Conservation (phyloP, 2,113 vertebrate species). For the Megaptera novaeangliae region DNA sequence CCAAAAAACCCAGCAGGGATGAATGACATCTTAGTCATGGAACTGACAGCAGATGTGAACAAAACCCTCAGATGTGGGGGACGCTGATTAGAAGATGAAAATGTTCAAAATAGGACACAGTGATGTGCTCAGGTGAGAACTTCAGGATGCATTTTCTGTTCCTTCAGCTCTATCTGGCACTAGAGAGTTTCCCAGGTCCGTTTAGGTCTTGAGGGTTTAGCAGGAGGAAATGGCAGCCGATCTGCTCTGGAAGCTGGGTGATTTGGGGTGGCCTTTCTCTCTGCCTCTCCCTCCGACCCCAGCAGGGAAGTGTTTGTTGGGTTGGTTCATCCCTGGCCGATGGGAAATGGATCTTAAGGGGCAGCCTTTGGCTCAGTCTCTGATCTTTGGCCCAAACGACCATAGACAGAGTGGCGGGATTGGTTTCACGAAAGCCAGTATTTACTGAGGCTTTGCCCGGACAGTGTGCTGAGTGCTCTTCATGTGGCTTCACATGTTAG, state of each 20-base stretch:
- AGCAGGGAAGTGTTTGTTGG: neutral
- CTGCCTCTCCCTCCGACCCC: neutral
- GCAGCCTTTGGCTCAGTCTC: neutral
- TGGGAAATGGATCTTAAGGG: neutral
- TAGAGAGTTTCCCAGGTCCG: too few relatives aligned
- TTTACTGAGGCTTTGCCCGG: neutral
- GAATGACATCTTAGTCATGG: neutral
- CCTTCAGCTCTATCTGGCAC: neutral
- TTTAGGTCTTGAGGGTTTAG: neutral
- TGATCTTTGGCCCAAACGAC: neutral
- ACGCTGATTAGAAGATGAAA: neutral
- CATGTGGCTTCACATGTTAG: accelerated
- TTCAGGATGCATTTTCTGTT: neutral
- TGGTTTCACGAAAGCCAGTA: neutral
- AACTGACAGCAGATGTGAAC: neutral
- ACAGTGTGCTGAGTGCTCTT: accelerated
- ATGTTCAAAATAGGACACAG: neutral
- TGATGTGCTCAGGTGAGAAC: neutral
- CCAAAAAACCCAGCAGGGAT: neutral
- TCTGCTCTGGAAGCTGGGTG: neutral
- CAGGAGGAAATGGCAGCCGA: too few relatives aligned
- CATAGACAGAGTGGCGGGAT: neutral
- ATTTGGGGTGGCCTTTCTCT: neutral
- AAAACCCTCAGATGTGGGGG: neutral
- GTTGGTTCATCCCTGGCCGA: neutral